Base-by-base conservation (phyloP, 2,888 invertebrate genomes). In the Stenchaetothrips biformis region DNA sequence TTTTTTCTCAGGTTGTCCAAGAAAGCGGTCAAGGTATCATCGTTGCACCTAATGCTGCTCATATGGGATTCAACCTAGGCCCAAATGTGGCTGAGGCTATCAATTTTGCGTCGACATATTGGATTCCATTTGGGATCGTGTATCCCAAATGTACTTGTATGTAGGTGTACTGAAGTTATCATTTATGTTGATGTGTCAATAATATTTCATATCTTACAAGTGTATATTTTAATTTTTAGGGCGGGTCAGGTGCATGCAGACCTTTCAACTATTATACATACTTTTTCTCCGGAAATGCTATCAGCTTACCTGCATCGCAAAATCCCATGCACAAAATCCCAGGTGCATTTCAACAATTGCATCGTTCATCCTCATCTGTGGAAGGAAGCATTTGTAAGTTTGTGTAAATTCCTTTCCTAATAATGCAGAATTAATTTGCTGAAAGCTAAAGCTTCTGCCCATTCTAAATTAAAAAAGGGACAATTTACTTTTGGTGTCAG, bases 71-170 rank as follows among this genome's bases (percentile, higher is more conserved):
- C 62, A 62, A 62, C n/a, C 18, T 62, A 6, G 62, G 62, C 18
- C 62, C 62, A n/a, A 62, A 62, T 62, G 62, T 62, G n/a, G 62
- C 18, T 2, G 62, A 62, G n/a, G 4, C 62, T 16, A 62, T 62
- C n/a, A 62, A 62, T 62, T 62, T 62, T 62, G 62, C 18, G 13
- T 62, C 62, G 13, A 62, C 0, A 62, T 7, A 2, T 11, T 62
- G 62, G 62, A 62, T 62, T 62, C 62, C 62, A 62, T 62, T n/a
- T 62, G 62, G 62, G 1, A 62, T 62, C 13, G 62, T 62, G 62
- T 62, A 62, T n/a, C 62, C 62, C 16, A 62, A 62, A 62, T 62
- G 62, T 62, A 62, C 62, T 62, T 62, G 62, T 62, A 62, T 62
- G 62, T 62, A 11, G 13, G 62, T 62, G 13, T n/a, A 7, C 53